phyloP scores from a whole-genome alignment of 2,797 vertebrate genomes.

The Mormyrops boulengeri region DNA sequence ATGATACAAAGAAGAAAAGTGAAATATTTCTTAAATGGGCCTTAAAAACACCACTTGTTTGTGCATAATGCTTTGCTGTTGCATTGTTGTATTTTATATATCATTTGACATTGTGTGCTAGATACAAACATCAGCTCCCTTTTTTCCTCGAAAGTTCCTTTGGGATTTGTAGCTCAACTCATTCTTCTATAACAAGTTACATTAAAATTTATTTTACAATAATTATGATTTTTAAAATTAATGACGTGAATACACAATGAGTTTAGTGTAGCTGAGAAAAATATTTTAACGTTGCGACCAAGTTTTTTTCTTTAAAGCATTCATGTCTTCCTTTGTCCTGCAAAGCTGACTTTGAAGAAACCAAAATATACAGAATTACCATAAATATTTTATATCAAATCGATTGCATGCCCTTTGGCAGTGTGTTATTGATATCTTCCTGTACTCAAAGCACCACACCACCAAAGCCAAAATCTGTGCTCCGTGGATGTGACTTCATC shows the following conservation, averaged over 20 bases:
- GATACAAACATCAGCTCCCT: background rate
- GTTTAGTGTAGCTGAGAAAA: background rate
- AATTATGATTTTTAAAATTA: background rate
- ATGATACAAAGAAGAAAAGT: background rate
- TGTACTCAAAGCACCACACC: background rate
- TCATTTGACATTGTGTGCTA: conserved; percentile 28
- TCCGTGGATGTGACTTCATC: background rate
- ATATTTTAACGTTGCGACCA: background rate
- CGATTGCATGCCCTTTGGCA: background rate
- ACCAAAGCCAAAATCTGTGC: background rate
- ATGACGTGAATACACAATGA: background rate
- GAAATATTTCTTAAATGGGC: background rate
- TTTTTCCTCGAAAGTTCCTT: conserved; percentile 29
- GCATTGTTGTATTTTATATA: conserved; percentile 28
- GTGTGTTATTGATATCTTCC: background rate
- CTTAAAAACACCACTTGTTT: background rate
- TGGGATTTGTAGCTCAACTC: background rate
- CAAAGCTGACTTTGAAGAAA: background rate
- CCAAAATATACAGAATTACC: background rate
- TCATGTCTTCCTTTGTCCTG: background rate
- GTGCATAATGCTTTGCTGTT: conserved; percentile 6
- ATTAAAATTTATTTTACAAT: background rate
- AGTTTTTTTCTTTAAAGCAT: background rate
- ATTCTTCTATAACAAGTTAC: background rate
- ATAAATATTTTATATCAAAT: background rate